Conservation (phyloP, 2,113 vertebrate species). For the Phaethon lepturus region DNA sequence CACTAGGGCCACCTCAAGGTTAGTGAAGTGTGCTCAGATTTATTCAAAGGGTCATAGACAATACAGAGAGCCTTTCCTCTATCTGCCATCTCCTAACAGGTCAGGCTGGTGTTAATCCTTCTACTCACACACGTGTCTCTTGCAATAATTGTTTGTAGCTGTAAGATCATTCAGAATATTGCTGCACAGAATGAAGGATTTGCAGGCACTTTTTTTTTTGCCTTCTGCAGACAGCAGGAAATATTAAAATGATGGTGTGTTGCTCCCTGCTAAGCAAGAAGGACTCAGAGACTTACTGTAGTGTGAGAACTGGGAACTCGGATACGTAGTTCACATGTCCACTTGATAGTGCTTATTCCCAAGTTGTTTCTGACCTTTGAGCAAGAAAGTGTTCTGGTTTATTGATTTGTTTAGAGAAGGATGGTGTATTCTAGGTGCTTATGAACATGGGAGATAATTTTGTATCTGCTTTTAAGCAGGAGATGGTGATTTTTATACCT, state of each 20-base stretch:
- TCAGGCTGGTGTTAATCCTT: background rate
- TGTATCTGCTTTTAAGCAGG: slow-evolving; percentile 65
- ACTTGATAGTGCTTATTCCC: background rate
- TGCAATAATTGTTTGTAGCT: background rate
- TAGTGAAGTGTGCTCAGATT: background rate
- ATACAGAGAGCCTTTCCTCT: background rate
- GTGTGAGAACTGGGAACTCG: background rate
- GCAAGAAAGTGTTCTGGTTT: background rate
- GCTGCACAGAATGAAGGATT: background rate
- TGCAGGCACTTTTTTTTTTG: background rate
- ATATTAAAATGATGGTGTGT: background rate
- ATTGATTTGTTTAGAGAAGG: background rate
- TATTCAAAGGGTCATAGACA: background rate
- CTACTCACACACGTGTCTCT: background rate
- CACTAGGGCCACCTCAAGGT: slow-evolving; percentile 92
- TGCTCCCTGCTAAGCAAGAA: background rate
- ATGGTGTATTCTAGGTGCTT: background rate
- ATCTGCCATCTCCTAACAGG: background rate
- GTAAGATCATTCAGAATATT: background rate
- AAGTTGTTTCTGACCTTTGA: background rate
- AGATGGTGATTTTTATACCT: slow-evolving; percentile 86
- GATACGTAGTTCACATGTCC: background rate
- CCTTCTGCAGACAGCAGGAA: background rate
- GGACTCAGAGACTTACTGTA: background rate
- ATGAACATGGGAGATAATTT: background rate